These are phyloP conservation scores for Paramuricea clavata DNA, from an alignment of 92 coral and sea anemone species.

Conservation along the genomic window DNA sequence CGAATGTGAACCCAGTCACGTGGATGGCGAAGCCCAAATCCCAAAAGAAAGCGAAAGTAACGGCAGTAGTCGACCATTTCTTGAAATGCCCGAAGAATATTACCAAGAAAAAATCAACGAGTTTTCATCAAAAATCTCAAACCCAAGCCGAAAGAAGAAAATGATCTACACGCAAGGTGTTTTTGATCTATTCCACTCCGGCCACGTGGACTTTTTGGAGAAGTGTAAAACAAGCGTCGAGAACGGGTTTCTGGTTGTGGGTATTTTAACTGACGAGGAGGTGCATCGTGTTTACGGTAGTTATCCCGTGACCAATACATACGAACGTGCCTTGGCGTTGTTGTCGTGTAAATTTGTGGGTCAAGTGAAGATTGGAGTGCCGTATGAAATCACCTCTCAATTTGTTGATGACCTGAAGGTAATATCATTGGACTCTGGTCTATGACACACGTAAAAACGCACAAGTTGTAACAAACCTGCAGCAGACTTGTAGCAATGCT, in stretches of 20 bases:
- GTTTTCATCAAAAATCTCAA: conserved; percentile 90
- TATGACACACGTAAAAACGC: no score
- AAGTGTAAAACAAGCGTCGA: conserved; percentile 82
- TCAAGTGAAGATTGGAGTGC: conserved; percentile 94
- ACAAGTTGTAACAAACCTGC: no score
- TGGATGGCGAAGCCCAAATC: not conserved
- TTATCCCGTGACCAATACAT: conserved; percentile 93
- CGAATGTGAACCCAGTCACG: not conserved
- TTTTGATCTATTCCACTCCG: conserved; percentile 97
- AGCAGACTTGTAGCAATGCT: no score
- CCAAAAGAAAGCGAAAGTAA: no score
- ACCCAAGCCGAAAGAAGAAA: conserved; percentile 83
- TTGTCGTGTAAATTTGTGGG: conserved; percentile 94
- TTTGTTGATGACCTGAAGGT: conserved; percentile 92
- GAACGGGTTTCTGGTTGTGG: conserved; percentile 78
- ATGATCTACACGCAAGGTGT: conserved; percentile 91
- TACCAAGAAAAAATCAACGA: conserved; percentile 84
- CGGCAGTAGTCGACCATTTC: conserved; percentile 63
- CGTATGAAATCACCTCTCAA: conserved; percentile 80
- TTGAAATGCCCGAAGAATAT: conserved; percentile 78
- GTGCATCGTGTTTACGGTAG: conserved; percentile 89
- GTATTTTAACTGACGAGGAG: conserved; percentile 88
- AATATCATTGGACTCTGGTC: not conserved
- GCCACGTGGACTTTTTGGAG: conserved; percentile 88
- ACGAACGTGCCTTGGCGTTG: conserved; percentile 92